Evolutionary conservation across 2,113 vertebrate species (phyloP), one percentile per base, ranked within the genome.

Genomic region (Indicator maculatus): DNA sequence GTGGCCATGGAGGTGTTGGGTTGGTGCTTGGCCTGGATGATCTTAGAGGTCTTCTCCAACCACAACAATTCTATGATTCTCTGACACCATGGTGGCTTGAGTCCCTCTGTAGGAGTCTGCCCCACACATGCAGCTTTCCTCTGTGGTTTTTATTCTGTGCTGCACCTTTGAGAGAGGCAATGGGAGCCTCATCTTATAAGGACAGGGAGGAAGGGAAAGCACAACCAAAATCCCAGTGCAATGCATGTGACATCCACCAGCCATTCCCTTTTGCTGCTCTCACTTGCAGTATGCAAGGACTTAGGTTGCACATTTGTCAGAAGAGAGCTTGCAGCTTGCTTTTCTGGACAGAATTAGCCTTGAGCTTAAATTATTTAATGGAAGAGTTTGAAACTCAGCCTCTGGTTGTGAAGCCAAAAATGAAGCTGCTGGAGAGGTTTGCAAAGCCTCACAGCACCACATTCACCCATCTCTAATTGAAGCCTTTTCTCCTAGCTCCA

Each of bases 391-490:
- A 93, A 94, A 82, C 17, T 27, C 39, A 58, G 74, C 19, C 50
- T 86, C 20, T 56, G 6, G 59, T 63, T 78, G 33, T 36, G 33
- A 96, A 75, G 85, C 55, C 67, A 90, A 81, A 91, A 86, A 88
- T 36, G 91, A 63, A 86, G 47, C 38, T 66, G 26, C 70, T 91
- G 58, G 59, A 91, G 47, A 78, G 58, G 55, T 95, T 66, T 88
- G 38, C 65, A 88, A 95, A 95, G 85, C 65, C 74, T 95, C 71
- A 71, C 24, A 65, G 45, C 58, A 81, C 59, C 86, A 92, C 52
- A 79, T 85, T 94, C 79, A 91, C 23, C 63, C 70, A 33, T 63
- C 59, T 80, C 30, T 90, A 95, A 88, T 91, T 76, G 58, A 95
- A 88, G 67, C 36, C 33, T 82, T 86, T 65, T 52, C 67, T 36